Percentiles rank a stretch among this genome's conserved stretches.
phyloP scores from a whole-genome alignment of 2,888 invertebrate genomes.

The Andrena flavipes region DNA sequence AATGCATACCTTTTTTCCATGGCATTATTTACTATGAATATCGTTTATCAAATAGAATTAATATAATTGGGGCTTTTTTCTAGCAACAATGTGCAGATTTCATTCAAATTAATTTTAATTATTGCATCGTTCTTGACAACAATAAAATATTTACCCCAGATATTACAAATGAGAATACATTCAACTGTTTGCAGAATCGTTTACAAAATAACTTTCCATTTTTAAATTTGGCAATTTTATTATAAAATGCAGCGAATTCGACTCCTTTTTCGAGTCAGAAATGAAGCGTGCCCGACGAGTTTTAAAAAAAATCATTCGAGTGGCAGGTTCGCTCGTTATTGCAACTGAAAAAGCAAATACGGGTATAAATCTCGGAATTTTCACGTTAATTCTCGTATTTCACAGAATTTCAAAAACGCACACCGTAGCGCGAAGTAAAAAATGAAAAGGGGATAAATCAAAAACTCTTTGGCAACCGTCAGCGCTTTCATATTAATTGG shows the following conservation, averaged over 20 bases:
- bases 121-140: background rate
- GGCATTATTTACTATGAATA: no score
- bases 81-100: background rate
- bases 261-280: slow-evolving; percentile 11
- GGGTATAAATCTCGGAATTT: slow-evolving; percentile 40
- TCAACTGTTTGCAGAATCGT: background rate
- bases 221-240: background rate
- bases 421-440: background rate
- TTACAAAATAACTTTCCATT: slow-evolving; percentile 1
- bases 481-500: no score
- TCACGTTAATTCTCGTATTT: slow-evolving; percentile 30
- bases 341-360: slow-evolving; percentile 12
- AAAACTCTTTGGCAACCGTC: background rate
- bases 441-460: background rate
- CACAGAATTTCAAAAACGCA: slow-evolving; percentile 23
- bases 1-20: no score
- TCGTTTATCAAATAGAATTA: background rate
- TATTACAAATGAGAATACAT: background rate
- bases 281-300: slow-evolving; percentile 22
- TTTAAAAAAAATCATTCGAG: slow-evolving; percentile 27
- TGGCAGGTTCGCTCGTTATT: slow-evolving; percentile 9
- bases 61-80: background rate
- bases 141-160: background rate
- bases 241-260: slow-evolving; percentile 4
- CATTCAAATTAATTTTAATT: background rate